Evolutionary conservation across 2,113 vertebrate species (phyloP), one percentile per base, ranked within the genome.

Genomic region (Neolamprologus sp.): DNA sequence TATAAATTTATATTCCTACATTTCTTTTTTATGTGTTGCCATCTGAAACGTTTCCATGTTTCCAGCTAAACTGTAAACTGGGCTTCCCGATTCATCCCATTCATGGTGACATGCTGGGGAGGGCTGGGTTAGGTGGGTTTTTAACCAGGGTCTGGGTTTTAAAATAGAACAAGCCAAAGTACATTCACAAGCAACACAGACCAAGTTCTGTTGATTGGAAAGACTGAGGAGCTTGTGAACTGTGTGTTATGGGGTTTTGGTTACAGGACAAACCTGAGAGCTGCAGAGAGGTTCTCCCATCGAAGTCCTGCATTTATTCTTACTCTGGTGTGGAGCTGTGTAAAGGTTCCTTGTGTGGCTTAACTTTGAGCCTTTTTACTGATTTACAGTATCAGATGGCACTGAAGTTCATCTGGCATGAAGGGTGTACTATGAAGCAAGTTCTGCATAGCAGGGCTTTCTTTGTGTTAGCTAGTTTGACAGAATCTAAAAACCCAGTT

Each of bases 121-220:
- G 90, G 86, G 85, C 80, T 63, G 88, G 87, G 86, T 68, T 57
- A 87, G 85, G 79, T 88, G 88, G 87, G 84, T 93, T 93, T 88
- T 93, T 88, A 92, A 94, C 92, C 91, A 84, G 92, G 92, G 92
- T 93, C 51, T 90, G 90, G 92, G 91, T 94, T 96, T 96, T 95
- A 95, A 97, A 97, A 97, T 97, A 96, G 96, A 95, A 94, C 93
- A 92, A 92, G 94, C 95, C 93, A 94, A 96, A 96, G 95, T 94
- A 96, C 93, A 94, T 91, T 93, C 90, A 60, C 92, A 93, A 91
- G 95, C 92, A 92, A 96, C 93, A 96, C 96, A 97, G 96, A 96
- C 93, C 73, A 73, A 89, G 95, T 96, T 94, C 95, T 97, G 96
- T 97, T 96, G 96, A 95, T 96, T 91, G 93, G 93, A 88, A 95